Base-by-base conservation (phyloP, 2,797 vertebrate species). In the Notolabrus celidotus region DNA sequence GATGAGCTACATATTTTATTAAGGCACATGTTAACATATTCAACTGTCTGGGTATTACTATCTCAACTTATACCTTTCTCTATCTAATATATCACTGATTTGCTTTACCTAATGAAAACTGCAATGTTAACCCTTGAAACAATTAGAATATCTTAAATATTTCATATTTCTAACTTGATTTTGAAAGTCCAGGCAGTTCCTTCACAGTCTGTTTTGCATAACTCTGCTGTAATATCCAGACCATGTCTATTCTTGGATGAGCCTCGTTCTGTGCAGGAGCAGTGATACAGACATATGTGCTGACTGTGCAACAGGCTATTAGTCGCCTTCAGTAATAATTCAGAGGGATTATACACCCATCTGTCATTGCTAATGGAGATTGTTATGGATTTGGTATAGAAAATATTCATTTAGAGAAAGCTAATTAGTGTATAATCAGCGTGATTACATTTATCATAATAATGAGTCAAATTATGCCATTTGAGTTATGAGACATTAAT, bases 141-240 rank as follows among this genome's bases (percentile, higher is more conserved):
- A 8, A 31, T 31, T 8, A 31, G 29, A 5, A 31, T 31, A 7
- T 8, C 3, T 31, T 6, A 31, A 31, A 27, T 31, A 29, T 31
- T 31, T 8, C 23, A 43, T 5, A 43, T 19, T 43, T 45, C 19
- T 4, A 39, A 45, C 20, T 4, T 6, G n/a, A 8, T 3, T 64
- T 43, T 47, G 16, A 22, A 57, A 47, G 41, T 20, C 7, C 22
- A 59, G 20, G 5, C 38, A n/a, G n/a, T n/a, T 71, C 7, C 52
- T 56, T 29, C 36, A 71, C 14, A 51, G 8, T 25, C 29, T 50
- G 15, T 38, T 22, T 56, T 72, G 58, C 39, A 23, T 60, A 50
- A 51, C 63, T 80, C 58, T 80, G 53, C 57, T 77, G 58, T 62
- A 57, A 77, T 62, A 73, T 67, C 62, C 58, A 66, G 41, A 74